Conservation (phyloP, 2,888 invertebrate genomes). For the Agelastica alni region DNA sequence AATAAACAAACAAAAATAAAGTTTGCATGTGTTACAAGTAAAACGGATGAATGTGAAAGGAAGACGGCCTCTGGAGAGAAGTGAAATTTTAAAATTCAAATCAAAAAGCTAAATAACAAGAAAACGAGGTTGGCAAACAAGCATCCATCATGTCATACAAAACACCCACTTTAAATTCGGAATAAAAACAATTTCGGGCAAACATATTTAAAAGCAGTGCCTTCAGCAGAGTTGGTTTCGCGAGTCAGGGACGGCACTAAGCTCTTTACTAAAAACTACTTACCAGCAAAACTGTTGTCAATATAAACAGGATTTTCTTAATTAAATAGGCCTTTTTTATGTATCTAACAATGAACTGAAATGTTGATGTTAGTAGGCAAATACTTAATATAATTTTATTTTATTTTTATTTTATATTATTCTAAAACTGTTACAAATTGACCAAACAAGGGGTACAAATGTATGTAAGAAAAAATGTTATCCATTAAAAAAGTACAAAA, state of each 20-base stretch:
- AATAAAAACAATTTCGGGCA: slow-evolving; percentile 58
- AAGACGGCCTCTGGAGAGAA: slow-evolving; percentile 36
- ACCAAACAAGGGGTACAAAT: too few relatives aligned
- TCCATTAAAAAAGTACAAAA: too few relatives aligned
- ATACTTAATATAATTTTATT: too few relatives aligned
- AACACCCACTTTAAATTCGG: slow-evolving; percentile 57
- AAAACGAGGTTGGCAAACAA: slow-evolving; percentile 53
- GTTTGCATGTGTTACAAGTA: slow-evolving; percentile 28
- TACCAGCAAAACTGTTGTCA: too few relatives aligned
- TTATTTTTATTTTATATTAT: too few relatives aligned
- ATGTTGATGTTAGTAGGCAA: too few relatives aligned
- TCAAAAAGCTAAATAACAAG: slow-evolving; percentile 55
- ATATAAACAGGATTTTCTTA: too few relatives aligned
- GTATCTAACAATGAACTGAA: too few relatives aligned
- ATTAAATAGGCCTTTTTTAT: too few relatives aligned
- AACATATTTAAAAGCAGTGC: slow-evolving; percentile 57
- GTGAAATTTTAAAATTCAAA: slow-evolving; percentile 51
- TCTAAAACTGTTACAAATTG: too few relatives aligned
- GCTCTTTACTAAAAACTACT: too few relatives aligned
- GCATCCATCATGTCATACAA: slow-evolving; percentile 56
- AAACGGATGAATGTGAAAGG: slow-evolving; percentile 21
- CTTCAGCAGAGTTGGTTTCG: slow-evolving; percentile 44
- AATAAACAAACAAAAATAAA: slow-evolving; percentile 31
- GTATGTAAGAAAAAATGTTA: too few relatives aligned
- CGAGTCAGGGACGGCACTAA: not conserved